Evolutionary conservation across 2,888 invertebrate genomes (phyloP).

Genomic region (Cephus spinipes): DNA sequence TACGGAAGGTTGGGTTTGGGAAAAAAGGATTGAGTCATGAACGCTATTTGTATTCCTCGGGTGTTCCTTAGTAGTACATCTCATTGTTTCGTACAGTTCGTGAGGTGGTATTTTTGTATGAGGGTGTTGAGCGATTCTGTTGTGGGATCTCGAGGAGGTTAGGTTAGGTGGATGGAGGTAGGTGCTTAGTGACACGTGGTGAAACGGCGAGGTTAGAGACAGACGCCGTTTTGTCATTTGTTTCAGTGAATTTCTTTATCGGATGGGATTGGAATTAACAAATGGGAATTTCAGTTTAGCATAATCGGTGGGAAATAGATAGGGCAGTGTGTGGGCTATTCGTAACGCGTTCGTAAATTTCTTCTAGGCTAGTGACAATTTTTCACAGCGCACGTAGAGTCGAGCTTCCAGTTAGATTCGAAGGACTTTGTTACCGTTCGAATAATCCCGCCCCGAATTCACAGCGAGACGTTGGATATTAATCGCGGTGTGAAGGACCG

Average conservation of each 20-base stretch:
- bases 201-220: background rate
- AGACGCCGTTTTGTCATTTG: background rate
- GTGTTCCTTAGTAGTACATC: background rate
- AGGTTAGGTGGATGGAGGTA: background rate
- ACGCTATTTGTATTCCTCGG: background rate
- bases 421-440: no score
- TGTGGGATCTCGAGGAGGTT: background rate
- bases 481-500: conserved; percentile 2
- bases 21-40: background rate
- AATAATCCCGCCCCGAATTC: no score
- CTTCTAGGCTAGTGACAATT: background rate
- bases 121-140: background rate
- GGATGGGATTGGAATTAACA: no score
- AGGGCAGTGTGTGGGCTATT: no score
- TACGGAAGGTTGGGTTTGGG: background rate
- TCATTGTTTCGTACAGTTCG: background rate
- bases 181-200: background rate
- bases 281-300: no score
- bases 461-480: no score
- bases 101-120: background rate
- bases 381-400: background rate
- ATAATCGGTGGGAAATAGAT: no score
- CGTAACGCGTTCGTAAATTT: background rate
- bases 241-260: no score
- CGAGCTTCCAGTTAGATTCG: no score